Percentiles rank a stretch among this genome's conserved stretches.
Evolutionary conservation across 1,140 invertebrate species (phyloP).

Genomic region (Formica selysi): DNA sequence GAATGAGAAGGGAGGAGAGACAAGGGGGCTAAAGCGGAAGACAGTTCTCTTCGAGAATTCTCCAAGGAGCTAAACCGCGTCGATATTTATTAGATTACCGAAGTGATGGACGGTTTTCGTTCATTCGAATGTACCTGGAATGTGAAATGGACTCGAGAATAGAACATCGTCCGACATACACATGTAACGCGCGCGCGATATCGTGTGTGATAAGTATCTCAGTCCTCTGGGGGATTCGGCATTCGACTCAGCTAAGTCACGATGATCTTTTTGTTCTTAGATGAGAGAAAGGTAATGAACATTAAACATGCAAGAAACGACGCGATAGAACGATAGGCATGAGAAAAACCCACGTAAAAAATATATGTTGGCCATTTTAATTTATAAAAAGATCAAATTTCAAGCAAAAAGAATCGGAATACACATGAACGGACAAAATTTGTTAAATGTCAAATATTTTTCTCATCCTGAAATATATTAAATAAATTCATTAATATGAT

Average conservation of each 20-base stretch:
- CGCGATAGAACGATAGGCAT: background rate
- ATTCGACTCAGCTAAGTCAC: constrained; percentile 24
- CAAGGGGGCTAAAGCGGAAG: too few species aligned
- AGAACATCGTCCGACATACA: background rate
- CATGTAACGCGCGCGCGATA: background rate
- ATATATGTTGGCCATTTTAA: background rate
- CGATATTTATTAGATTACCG: constrained; percentile 64
- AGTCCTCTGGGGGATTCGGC: background rate
- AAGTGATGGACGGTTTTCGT: constrained; percentile 60
- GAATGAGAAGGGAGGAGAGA: background rate
- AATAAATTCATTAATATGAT: constrained; percentile 3
- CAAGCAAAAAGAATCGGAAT: background rate
- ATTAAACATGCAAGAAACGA: constrained; percentile 34
- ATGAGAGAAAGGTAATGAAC: constrained; percentile 30
- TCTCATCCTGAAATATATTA: too few species aligned
- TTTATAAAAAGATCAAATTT: background rate
- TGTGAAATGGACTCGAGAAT: constrained; percentile 18
- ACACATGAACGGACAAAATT: too few species aligned
- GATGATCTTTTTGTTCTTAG: constrained; percentile 9
- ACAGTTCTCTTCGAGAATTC: background rate
- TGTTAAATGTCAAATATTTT: background rate
- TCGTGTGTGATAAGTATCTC: background rate
- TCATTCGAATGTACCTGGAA: background rate
- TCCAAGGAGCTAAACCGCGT: background rate
- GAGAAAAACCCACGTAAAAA: background rate